Evolutionary conservation across 2,797 vertebrate genomes (phyloP).

Genomic region (Mycteria americana): DNA sequence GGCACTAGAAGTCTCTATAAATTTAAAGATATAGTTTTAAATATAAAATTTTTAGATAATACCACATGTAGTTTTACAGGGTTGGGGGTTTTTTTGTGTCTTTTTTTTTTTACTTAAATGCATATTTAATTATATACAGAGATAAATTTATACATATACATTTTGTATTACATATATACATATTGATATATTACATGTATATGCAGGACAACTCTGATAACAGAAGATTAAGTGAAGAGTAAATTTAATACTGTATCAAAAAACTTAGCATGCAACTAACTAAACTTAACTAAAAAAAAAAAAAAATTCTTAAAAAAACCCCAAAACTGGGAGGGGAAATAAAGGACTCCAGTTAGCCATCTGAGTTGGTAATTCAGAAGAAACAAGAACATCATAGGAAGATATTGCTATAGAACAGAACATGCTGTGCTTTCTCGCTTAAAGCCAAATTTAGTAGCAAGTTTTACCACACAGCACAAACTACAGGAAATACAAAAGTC

Average conservation of each 20-base stretch:
- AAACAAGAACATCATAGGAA: not conserved
- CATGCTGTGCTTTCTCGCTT: not conserved
- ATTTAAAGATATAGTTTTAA: not conserved
- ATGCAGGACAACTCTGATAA: not conserved
- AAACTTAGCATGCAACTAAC: not conserved
- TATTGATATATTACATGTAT: not conserved
- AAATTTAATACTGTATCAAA: not conserved
- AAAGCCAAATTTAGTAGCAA: not conserved
- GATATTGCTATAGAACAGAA: not conserved
- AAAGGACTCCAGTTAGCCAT: not conserved
- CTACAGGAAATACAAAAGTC: not conserved
- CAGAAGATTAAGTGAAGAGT: not conserved
- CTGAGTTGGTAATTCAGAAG: not conserved
- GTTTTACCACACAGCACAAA: not conserved
- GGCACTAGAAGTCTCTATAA: not conserved
- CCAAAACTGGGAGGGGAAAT: not conserved
- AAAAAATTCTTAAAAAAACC: rapidly evolving
- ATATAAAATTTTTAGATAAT: not conserved
- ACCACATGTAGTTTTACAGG: rapidly evolving
- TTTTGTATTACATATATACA: not conserved
- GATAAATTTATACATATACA: not conserved
- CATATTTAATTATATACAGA: not conserved
- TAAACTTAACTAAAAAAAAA: not conserved
- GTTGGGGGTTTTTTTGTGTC: too few species aligned
- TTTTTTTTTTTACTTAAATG: not conserved